Evolutionary conservation across 2,888 invertebrate genomes (phyloP).

Genomic region (Chaetogeoica ovagalla): DNA sequence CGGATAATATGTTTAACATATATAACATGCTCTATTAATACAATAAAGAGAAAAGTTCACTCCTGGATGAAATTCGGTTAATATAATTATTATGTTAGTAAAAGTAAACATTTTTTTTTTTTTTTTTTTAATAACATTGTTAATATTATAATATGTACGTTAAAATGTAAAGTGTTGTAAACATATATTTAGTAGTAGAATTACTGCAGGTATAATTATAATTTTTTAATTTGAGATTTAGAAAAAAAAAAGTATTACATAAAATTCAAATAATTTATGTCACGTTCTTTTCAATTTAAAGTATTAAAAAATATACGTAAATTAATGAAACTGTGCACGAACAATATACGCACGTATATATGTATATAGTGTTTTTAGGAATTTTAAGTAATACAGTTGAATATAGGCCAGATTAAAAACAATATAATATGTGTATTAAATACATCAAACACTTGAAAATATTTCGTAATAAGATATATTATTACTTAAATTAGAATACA

Average conservation of each 20-base stretch:
- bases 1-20: too few species aligned
- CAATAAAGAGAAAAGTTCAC: neutral
- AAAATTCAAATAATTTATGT: neutral
- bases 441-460: neutral
- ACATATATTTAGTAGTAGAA: neutral
- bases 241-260: neutral
- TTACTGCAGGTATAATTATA: too few species aligned
- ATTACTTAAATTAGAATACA: constrained; percentile 11
- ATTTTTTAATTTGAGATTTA: neutral
- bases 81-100: neutral
- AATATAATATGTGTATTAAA: neutral
- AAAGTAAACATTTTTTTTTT: neutral
- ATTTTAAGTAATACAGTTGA: constrained; percentile 8
- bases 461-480: neutral
- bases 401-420: neutral
- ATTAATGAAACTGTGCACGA: constrained; percentile 16
- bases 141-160: neutral
- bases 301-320: constrained; percentile 2
- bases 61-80: neutral
- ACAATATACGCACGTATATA: neutral
- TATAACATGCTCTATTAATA: neutral
- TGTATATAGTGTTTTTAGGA: neutral
- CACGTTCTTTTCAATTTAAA: neutral
- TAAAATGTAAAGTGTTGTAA: neutral
- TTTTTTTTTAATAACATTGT: neutral